These are phyloP conservation scores for Mizuhopecten yessoensis DNA, from an alignment of 1,140 invertebrate species.

Conservation along the genomic window DNA sequence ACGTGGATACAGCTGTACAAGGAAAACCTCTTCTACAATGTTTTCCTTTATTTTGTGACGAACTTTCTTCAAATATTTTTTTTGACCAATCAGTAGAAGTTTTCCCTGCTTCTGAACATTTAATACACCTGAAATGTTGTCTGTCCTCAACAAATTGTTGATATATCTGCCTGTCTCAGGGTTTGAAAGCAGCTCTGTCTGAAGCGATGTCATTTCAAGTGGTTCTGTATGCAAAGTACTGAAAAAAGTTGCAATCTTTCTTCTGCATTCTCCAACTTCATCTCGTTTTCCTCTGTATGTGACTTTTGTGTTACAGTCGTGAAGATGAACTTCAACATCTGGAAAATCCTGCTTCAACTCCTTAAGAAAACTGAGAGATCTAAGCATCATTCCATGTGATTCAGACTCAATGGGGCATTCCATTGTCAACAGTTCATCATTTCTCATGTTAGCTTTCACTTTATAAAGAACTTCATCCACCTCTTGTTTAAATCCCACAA, in stretches of 20 bases:
- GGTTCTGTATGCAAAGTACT: neutral
- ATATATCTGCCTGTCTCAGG: neutral
- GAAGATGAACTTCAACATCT: neutral
- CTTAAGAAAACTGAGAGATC: neutral
- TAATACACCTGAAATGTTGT: neutral
- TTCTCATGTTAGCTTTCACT: neutral
- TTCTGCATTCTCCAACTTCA: neutral
- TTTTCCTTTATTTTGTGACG: neutral
- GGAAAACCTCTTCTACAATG: neutral
- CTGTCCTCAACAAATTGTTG: neutral
- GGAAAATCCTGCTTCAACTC: neutral
- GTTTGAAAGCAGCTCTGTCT: neutral
- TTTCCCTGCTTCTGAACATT: neutral
- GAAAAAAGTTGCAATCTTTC: neutral
- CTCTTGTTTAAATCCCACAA: neutral
- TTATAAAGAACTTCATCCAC: neutral
- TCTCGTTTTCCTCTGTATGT: neutral
- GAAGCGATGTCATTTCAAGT: neutral
- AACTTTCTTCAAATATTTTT: neutral
- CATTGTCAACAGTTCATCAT: neutral
- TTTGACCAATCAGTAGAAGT: neutral
- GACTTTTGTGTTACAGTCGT: neutral
- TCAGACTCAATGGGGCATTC: neutral
- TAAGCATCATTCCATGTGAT: neutral
- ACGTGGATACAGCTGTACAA: neutral